Base-by-base conservation (phyloP, 1,140 invertebrate species). In the Arion vulgaris region DNA sequence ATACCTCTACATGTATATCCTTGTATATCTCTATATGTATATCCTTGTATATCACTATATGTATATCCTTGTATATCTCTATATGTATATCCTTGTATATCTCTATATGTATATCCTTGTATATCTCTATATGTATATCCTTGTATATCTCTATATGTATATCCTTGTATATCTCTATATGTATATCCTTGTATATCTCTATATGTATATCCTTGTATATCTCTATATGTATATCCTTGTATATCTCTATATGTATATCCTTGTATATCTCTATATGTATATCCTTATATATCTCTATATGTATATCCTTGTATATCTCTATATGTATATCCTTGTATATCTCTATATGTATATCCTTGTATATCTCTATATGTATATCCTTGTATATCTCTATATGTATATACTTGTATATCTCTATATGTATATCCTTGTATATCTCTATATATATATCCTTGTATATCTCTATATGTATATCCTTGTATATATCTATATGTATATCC, bases 251-350 rank as follows among this genome's bases (percentile, higher is more conserved):
- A 57, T 17, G 19, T 57, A 57, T 57, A 57, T 17, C 2, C 23
- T 15, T 17, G 19, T 57, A 57, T 17, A 26, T 57, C 9, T 17
- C 2, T 57, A 57, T 57, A 57, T n/a, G 45, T 77, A 49, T 51
- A 38, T 77, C n/a, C 26, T 26, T 77, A 36, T 77, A 49, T 51
- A 49, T 77, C n/a, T 23, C 19, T 77, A 49, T 51, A 49, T 77
- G 34, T n/a, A 49, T 26, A 23, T 26, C 7, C 26, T 19, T 26
- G 26, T 51, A 9, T 51, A 36, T 4, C 0, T 77, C 17, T 41
- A 39, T 34, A 75, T 17, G 11, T 34, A 38, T 34, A 17, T 23
- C 0, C 19, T 26, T 17, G 17, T 36, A 23, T 15, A 19, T 71
- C 11, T 13, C 1, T 71, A 32, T 39, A 51, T 19, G n/a, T 75